Evolutionary conservation across 92 coral and sea anemone genomes (phyloP).

Genomic region (Umimayanthus chanpuru): DNA sequence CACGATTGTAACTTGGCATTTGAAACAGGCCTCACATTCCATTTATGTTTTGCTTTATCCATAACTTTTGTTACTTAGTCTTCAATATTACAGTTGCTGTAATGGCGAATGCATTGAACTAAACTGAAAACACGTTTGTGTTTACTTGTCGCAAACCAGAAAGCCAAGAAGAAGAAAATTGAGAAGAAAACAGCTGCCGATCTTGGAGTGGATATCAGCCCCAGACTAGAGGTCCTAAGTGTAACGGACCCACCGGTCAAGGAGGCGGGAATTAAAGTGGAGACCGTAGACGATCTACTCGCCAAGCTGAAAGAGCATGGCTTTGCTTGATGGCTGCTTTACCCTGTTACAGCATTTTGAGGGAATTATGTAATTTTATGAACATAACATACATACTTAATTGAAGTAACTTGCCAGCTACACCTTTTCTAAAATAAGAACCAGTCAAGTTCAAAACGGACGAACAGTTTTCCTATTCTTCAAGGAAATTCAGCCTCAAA

Average conservation of each 20-base stretch:
- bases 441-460: too few relatives aligned
- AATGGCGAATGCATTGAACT: background rate
- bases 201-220: constrained; percentile 88
- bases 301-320: constrained; percentile 90
- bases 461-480: too few relatives aligned
- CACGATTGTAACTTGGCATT: too few relatives aligned
- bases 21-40: too few relatives aligned
- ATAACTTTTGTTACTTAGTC: too few relatives aligned
- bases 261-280: constrained; percentile 94
- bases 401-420: too few relatives aligned
- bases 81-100: too few relatives aligned
- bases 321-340: constrained; percentile 51
- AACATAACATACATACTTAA: background rate
- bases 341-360: background rate
- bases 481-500: too few relatives aligned
- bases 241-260: constrained; percentile 95
- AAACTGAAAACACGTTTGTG: too few relatives aligned
- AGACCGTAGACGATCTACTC: constrained; percentile 90
- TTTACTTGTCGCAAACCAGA: constrained; percentile 58
- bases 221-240: constrained; percentile 80
- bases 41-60: too few relatives aligned
- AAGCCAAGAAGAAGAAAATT: constrained; percentile 98
- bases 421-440: too few relatives aligned
- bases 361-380: background rate
- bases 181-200: constrained; percentile 93